Conservation (phyloP, 2,113 vertebrate genomes). For the Mormyrus iriodes region DNA sequence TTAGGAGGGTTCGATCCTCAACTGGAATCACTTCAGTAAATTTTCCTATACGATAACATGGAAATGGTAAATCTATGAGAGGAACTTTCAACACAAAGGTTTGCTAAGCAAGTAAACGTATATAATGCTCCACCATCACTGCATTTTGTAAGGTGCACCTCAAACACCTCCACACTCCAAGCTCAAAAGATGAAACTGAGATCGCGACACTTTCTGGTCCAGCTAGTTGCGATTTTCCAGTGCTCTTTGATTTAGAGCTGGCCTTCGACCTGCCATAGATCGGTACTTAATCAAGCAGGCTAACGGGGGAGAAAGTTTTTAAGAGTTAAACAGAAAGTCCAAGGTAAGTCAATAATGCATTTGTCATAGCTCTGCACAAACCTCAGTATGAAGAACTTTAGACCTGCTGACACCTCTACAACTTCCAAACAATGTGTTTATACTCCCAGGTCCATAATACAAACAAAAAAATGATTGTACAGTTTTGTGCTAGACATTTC, state of each 20-base stretch:
- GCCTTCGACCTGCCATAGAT: neutral
- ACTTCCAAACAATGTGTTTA: neutral
- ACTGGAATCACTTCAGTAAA: neutral
- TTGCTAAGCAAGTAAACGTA: neutral
- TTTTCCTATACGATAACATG: neutral
- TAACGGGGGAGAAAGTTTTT: neutral
- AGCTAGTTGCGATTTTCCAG: neutral
- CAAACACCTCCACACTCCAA: neutral
- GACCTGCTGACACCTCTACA: neutral
- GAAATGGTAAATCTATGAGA: neutral
- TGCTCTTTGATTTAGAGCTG: neutral
- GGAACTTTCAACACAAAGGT: neutral
- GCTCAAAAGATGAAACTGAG: neutral
- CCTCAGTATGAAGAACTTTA: neutral
- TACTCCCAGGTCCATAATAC: neutral
- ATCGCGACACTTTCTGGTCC: neutral
- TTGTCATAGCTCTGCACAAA: neutral
- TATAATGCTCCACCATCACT: neutral
- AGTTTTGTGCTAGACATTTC: neutral
- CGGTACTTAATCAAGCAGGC: neutral
- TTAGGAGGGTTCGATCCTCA: neutral
- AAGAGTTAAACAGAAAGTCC: neutral
- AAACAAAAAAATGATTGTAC: neutral
- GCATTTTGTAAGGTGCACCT: neutral
- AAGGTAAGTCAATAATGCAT: neutral